Evolutionary conservation across 2,888 invertebrate species (phyloP), one percentile per base, ranked within the genome.

Genomic region (Rotaria macrura): DNA sequence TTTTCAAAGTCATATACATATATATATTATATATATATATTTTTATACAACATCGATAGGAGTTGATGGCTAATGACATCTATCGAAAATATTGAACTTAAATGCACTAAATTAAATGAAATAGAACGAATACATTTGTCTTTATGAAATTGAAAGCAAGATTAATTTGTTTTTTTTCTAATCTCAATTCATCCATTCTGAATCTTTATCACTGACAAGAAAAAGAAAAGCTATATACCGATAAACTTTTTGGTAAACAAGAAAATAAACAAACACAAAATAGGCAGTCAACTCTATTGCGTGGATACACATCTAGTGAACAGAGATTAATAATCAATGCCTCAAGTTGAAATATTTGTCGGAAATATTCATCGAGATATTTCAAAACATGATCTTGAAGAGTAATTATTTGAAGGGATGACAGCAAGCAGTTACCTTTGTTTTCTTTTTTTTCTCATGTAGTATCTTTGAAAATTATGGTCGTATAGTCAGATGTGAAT

Each of bases 391-490:
- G 86, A 86, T 14, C 47, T 86, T 7, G 86, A 86, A 52, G 79
- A 84, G 65, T 65, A 65, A 65, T 34, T 65, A 17, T 65, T 29
- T 34, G 2, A n/a, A n/a, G n/a, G n/a, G n/a, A n/a, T 65, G 29
- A n/a, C 2, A 55, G n/a, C 9, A 55, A n/a, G 9, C 5, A 54
- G 6, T 7, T 23, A 23, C 1, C 29, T 17, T 29, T 34, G 6
- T 17, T 34, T 34, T 12, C 47, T 47, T 34, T 17, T 17, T 65
- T 65, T 34, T 29, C 4, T 65, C 29, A 9, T 34, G 29, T 65
- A 65, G 65, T 38, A 83, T 86, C 4, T 86, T 86, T n/a, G 86
- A 84, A 49, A 84, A 79, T 38, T 86, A 86, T 47, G 86, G 86
- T 12, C 72, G 47, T n/a, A 25, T 86, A 6, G 25, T 86, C 12